phyloP scores from a whole-genome alignment of 2,888 invertebrate genomes.

The Lordiphosa fenestrarum region DNA sequence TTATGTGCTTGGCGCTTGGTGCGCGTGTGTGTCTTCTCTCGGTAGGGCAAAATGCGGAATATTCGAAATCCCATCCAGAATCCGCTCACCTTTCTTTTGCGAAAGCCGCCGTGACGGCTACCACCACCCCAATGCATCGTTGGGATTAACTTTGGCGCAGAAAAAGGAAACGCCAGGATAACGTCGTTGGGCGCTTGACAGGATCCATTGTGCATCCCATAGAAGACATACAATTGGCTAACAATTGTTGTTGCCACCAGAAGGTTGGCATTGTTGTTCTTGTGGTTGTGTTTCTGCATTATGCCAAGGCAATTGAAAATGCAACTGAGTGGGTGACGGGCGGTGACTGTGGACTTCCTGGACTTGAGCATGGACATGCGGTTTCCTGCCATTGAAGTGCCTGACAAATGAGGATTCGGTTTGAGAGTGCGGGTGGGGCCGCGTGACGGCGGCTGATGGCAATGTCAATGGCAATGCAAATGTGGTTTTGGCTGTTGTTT shows the following conservation, averaged over 20 bases:
- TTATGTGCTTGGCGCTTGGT: slow-evolving; percentile 31
- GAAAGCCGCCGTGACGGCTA: no score
- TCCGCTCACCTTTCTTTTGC: slow-evolving; percentile 46
- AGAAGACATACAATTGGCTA: slow-evolving; percentile 50
- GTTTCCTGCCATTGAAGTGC: slow-evolving; percentile 45
- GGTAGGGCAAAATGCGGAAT: slow-evolving; percentile 7
- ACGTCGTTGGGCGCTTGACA: slow-evolving; percentile 16
- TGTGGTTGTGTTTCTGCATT: slow-evolving; percentile 28
- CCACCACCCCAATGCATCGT: slow-evolving; percentile 5
- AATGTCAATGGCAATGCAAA: slow-evolving; percentile 14
- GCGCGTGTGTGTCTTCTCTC: neutral
- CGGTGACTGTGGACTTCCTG: slow-evolving; percentile 13
- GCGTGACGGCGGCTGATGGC: neutral
- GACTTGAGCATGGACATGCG: slow-evolving; percentile 39
- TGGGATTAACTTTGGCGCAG: slow-evolving; percentile 58
- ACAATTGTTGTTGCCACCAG: slow-evolving; percentile 44
- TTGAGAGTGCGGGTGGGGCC: slow-evolving; percentile 1
- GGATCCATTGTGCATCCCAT: slow-evolving; percentile 13
- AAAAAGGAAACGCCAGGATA: slow-evolving; percentile 50
- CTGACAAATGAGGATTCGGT: slow-evolving; percentile 30
- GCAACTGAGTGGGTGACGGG: slow-evolving; percentile 23
- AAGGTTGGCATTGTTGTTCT: slow-evolving; percentile 8
- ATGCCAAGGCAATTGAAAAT: slow-evolving; percentile 41
- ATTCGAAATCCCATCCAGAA: slow-evolving; percentile 32
- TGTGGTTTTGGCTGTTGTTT: no score